Conservation (phyloP, 2,888 invertebrate genomes). For the Plebejus argus region DNA sequence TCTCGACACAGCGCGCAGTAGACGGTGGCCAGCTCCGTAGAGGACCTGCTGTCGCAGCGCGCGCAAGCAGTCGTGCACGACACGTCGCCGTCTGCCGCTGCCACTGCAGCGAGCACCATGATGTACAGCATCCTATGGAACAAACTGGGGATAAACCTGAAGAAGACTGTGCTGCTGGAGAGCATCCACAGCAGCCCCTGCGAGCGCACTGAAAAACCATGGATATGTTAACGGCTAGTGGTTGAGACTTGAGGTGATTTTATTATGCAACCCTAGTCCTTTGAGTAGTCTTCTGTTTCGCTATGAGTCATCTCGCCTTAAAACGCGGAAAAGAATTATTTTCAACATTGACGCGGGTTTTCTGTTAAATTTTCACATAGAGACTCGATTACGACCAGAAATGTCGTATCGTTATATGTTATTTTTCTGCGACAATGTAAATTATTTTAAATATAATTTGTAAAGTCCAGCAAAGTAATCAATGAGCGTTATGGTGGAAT, state of each 20-base stretch:
- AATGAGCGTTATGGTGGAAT: background rate
- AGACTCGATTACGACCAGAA: too few species aligned
- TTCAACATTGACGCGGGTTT: too few species aligned
- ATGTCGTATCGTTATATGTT: background rate
- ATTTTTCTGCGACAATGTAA: background rate
- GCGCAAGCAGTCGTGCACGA: background rate
- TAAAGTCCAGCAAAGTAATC: background rate
- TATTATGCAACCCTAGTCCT: too few species aligned
- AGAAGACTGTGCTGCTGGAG: too few species aligned
- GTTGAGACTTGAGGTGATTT: too few species aligned
- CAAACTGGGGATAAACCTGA: background rate
- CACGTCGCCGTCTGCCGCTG: background rate
- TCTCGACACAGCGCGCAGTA: constrained; percentile 1
- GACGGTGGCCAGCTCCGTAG: background rate
- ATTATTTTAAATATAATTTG: background rate
- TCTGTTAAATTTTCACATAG: too few species aligned
- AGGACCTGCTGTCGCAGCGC: background rate
- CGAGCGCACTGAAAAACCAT: too few species aligned
- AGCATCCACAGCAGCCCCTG: too few species aligned
- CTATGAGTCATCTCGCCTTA: too few species aligned
- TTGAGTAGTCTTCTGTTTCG: too few species aligned
- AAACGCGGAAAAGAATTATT: too few species aligned
- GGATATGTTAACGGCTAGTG: too few species aligned
- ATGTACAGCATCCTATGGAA: background rate
- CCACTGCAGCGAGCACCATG: background rate